Percentiles rank a stretch among this genome's conserved stretches.
phyloP scores from a whole-genome alignment of 1,140 invertebrate genomes.

The Euschistus heros region DNA sequence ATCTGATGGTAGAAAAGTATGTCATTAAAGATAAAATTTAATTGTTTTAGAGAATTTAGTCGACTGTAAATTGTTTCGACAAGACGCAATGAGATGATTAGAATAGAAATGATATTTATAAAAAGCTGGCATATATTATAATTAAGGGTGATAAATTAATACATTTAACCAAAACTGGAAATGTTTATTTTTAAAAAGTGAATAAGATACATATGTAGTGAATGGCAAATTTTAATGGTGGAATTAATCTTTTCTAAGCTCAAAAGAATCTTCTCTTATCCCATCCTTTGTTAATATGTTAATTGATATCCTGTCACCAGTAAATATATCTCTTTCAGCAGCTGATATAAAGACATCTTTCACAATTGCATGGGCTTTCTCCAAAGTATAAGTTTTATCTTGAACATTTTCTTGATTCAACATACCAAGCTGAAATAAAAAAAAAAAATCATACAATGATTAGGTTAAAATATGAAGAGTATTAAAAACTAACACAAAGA shows the following conservation, averaged over 20 bases:
- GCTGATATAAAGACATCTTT: constrained; percentile 96
- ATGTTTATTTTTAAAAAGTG: not conserved
- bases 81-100: no score
- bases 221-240: not conserved
- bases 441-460: not conserved
- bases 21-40: no score
- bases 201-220: not conserved
- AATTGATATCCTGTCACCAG: constrained; percentile 83
- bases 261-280: constrained; percentile 55
- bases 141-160: not conserved
- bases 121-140: no score
- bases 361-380: constrained; percentile 71
- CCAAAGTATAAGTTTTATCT: constrained; percentile 50
- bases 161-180: not conserved
- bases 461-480: no score
- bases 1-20: no score
- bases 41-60: no score
- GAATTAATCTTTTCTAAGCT: constrained; percentile 66
- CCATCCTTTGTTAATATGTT: constrained; percentile 86
- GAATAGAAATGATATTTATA: no score
- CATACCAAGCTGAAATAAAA: constrained; percentile 55
- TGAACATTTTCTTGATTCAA: constrained; percentile 68
- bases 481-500: no score
- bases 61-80: no score
- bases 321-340: constrained; percentile 93